Evolutionary conservation across 2,888 invertebrate genomes (phyloP), one percentile per base, ranked within the genome.

Genomic region (Saturnia japonica): DNA sequence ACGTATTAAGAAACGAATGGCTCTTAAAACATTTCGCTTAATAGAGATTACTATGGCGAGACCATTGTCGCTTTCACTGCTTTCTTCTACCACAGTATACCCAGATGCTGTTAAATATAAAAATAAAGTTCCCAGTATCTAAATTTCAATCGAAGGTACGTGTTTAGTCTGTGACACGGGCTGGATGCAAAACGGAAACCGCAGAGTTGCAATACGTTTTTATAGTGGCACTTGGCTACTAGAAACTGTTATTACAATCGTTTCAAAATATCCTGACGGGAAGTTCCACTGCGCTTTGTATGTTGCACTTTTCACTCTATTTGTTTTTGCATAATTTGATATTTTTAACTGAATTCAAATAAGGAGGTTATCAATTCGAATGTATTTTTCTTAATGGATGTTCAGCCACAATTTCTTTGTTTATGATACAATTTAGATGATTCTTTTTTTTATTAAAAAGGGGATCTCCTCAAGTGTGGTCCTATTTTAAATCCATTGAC

Each of bases 181-280:
- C 60, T 64, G n/a, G 73, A 77, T 79, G 75, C 75, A 75, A 75
- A 77, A 75, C 76, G 85, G 83, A 85, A 85, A 83, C 86, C 88
- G 81, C 86, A 82, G 78, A 82, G 78, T 80, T 76, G 87, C 88
- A 84, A 89, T 90, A 89, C 82, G 86, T 89, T 91, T 91, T 91
- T 90, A 91, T 83, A 90, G 85, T 80, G 76, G 75, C 80, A 80
- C 83, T 87, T 86, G 84, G 81, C 80, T 80, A 80, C 79, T 82
- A 82, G 83, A 85, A 81, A 89, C 82, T 84, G 90, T 90, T 90
- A 90, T 90, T 87, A 83, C 86, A 83, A 86, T 84, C 81, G 85
- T 83, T 84, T 76, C 76, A 71, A 70, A 81, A 89, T 85, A 79
- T 85, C 82, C 40, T n/a, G 54, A 70, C 66, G 42, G 67, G 70